Base-by-base conservation (phyloP, 2,888 invertebrate genomes). In the Ypsolopha sequella region DNA sequence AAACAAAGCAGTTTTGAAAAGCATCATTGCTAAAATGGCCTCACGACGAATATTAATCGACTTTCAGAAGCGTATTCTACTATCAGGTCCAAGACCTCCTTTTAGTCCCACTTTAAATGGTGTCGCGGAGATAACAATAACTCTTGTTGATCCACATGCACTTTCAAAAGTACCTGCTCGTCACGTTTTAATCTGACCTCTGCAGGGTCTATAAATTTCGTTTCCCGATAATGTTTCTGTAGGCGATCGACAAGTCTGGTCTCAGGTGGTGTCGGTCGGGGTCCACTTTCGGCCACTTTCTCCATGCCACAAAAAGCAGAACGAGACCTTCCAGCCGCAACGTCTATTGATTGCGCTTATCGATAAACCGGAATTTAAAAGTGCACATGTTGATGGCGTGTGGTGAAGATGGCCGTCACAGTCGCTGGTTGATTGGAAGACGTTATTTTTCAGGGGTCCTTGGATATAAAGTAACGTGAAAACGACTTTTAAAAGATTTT, bases 261-360 rank as follows among this genome's bases (percentile, higher is more conserved):
- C 46, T 38, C 36, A 14, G 41, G 34, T 48, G 41, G 14, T 34
- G n/a, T 43, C 51, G 33, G 38, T 48, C 48, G 51, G 51, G 48
- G 54, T 51, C 60, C 63, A 58, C 63, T 62, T 61, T 56, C 58
- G 53, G 64, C 61, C 66, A 69, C 78, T 79, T 80, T 80, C 79
- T 69, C 77, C 68, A 65, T 63, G 66, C 65, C 58, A 73, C 65
- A 65, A 68, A 74, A 67, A 56, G 52, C 55, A 43, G 52, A 52
- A 51, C 51, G 38, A 48, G 53, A 55, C 55, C 52, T 55, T 52
- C 52, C 52, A 24, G 47, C 36, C 52, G 53, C 36, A 38, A 13
- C 36, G 11, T 44, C 41, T 51, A 46, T 53, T 53, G 54, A 62
- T 61, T 62, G 66, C 46, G 49, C 51, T 53, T 52, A 53, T 52